Base-by-base conservation (phyloP, 1,140 invertebrate species). In the Drepana arcuata region DNA sequence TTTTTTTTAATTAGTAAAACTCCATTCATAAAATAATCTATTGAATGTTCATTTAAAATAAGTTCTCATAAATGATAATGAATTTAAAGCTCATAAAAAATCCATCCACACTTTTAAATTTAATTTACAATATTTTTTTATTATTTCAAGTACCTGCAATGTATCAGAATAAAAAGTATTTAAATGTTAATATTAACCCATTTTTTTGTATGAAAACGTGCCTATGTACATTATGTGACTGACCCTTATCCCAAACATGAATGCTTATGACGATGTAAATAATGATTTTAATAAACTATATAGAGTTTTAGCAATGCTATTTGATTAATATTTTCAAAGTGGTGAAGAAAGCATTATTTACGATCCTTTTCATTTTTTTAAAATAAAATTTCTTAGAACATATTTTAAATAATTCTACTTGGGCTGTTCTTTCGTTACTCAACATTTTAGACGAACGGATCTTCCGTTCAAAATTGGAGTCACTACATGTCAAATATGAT, bases 61-160 rank as follows among this genome's bases (percentile, higher is more conserved):
- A 2, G 3, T 12, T 9, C 27, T 2, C 12, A 13, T 1, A 3
- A 2, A 13, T 13, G 4, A 7, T 2, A 1, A 29, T 29, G 27
- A 4, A 39, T 32, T 12, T 16, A 38, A 11, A 9, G 11, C 14
- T 6, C 10, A 25, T 32, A 12, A 16, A 1, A 16, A n/a, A 32
- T 26, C 16, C 0, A 28, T 18, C n/a, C 3, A 6, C 14, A 40
- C 11, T 12, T 9, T 13, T 26, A 13, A 5, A 12, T 1, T 13
- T 16, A 18, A 27, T 4, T 27, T 15, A 21, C 33, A 14, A 25
- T 25, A 34, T 6, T 25, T 7, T 34, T 13, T 13, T 18, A 33
- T 33, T 33, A 18, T 34, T 25, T 34, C n/a, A n/a, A n/a, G n/a
- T n/a, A 26, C 33, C 13, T 24, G 26, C 13, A 15, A 24, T 26